Conservation (phyloP, 1,140 invertebrate genomes). For the Drosophila asahinai region DNA sequence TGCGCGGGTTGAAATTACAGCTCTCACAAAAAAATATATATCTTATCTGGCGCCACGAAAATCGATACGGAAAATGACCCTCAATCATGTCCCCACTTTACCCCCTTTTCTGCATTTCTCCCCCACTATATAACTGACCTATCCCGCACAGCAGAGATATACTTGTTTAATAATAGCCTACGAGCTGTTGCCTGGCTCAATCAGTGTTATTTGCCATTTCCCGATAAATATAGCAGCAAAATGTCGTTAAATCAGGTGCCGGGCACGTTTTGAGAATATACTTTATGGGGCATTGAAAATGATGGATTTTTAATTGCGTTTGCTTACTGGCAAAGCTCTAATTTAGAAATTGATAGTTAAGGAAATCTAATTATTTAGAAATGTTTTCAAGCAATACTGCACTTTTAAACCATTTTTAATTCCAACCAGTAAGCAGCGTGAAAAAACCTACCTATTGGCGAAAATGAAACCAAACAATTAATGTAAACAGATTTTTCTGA, state of each 20-base stretch:
- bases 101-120: neutral
- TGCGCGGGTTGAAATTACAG: slow-evolving; percentile 39
- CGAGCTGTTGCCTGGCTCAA: slow-evolving; percentile 3
- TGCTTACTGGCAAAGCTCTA: neutral
- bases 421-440: neutral
- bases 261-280: slow-evolving; percentile 1
- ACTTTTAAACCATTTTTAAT: no score
- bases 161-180: slow-evolving; percentile 45
- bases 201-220: slow-evolving; percentile 45
- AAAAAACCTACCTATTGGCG: neutral
- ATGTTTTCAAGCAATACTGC: neutral
- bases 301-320: slow-evolving; percentile 27
- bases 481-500: neutral
- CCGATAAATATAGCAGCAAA: slow-evolving; percentile 17
- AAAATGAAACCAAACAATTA: neutral
- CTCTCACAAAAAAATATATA: slow-evolving; percentile 21
- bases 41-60: slow-evolving; percentile 62
- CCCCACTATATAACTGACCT: slow-evolving; percentile 49
- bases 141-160: slow-evolving; percentile 26
- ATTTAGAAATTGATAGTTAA: slow-evolving; percentile 3
- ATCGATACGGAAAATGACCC: slow-evolving; percentile 50
- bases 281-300: neutral
- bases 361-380: neutral
- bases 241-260: slow-evolving; percentile 21
- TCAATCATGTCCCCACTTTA: neutral